Conservation (phyloP, 2,797 vertebrate genomes). For the Notolabrus celidotus region DNA sequence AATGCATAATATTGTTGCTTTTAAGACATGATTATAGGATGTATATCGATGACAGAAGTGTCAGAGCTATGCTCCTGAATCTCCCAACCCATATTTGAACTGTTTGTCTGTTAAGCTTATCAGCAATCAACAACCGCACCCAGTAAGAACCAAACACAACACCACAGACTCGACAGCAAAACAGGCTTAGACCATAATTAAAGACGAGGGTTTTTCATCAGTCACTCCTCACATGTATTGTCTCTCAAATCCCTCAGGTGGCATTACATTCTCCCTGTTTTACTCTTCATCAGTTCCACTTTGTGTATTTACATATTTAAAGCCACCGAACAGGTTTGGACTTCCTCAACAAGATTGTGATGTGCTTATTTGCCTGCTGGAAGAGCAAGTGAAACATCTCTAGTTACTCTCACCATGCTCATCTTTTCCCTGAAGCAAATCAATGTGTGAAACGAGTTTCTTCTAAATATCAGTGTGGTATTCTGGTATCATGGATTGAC, state of each 20-base stretch:
- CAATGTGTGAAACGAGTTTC: not conserved
- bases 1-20: not conserved
- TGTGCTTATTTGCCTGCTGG: not conserved
- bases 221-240: slow-evolving; percentile 7
- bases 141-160: slow-evolving; percentile 34
- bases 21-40: not conserved
- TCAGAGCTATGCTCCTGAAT: not conserved
- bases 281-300: not conserved
- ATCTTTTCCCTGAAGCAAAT: not conserved
- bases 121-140: slow-evolving; percentile 61
- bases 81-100: slow-evolving; percentile 15
- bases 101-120: slow-evolving; percentile 35
- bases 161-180: slow-evolving; percentile 4
- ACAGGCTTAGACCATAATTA: not conserved
- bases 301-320: not conserved
- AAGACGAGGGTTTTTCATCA: not conserved
- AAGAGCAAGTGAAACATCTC: not conserved
- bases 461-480: not conserved
- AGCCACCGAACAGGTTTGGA: slow-evolving; percentile 17
- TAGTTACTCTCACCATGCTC: not conserved
- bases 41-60: not conserved
- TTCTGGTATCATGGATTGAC: not conserved
- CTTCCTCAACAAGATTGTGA: not conserved
- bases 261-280: not conserved
- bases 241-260: not conserved